Evolutionary conservation across 2,888 invertebrate species (phyloP).

Genomic region (Heliconius ethilla): DNA sequence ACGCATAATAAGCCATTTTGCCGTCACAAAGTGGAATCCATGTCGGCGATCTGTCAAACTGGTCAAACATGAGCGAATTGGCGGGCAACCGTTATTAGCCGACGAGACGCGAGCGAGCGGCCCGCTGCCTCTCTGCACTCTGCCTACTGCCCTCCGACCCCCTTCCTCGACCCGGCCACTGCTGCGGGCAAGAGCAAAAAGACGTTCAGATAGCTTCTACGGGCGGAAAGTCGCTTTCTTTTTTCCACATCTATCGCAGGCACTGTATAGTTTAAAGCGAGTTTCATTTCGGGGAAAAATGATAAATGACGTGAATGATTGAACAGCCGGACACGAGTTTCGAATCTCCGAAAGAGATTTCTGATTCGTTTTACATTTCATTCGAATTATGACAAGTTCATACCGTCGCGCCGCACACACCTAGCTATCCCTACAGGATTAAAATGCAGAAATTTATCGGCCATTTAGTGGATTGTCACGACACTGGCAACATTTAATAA

Average conservation of each 20-base stretch:
- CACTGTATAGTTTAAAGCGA: constrained; percentile 73
- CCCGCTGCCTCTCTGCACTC: too few relatives aligned
- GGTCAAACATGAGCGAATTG: constrained; percentile 74
- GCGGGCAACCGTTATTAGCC: constrained; percentile 65
- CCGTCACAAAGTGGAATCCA: constrained; percentile 76
- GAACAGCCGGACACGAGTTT: constrained; percentile 68
- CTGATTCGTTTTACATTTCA: constrained; percentile 57
- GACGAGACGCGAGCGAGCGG: constrained; percentile 65
- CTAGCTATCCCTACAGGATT: constrained; percentile 61
- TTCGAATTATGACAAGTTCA: constrained; percentile 54
- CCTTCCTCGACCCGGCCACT: constrained; percentile 58
- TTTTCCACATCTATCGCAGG: constrained; percentile 72
- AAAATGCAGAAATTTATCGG: constrained; percentile 62
- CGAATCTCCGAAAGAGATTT: constrained; percentile 68
- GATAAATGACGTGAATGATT: constrained; percentile 79
- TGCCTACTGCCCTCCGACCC: constrained; percentile 50
- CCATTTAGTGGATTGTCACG: constrained; percentile 68
- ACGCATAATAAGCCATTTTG: constrained; percentile 79
- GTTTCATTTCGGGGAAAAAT: constrained; percentile 73
- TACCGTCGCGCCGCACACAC: constrained; percentile 53
- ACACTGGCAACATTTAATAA: constrained; percentile 68
- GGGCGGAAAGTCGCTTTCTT: constrained; percentile 62
- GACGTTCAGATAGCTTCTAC: constrained; percentile 75
- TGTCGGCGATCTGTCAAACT: constrained; percentile 80
- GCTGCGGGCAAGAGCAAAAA: constrained; percentile 67